Evolutionary conservation across 2,797 vertebrate genomes (phyloP), one percentile per base, ranked within the genome.

Genomic region (Typhlichthys eigenmanni): DNA sequence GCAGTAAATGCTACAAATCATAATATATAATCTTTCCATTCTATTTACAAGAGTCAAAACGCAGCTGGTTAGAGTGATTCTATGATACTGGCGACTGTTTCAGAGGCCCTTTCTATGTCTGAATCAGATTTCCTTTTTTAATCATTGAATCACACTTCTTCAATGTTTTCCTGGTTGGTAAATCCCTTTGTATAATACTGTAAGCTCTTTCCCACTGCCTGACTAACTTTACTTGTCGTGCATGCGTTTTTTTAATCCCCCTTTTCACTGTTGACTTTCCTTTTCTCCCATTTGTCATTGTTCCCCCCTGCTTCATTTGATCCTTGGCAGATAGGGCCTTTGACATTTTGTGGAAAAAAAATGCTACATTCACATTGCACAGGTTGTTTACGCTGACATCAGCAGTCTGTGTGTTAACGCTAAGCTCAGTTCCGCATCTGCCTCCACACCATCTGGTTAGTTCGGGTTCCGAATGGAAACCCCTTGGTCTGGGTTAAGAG

Each of bases 341-440:
- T 78, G 78, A 86, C 88, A 80, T 78, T 86, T 85, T 69, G 81
- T 84, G 82, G 74, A 71, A 78, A 86, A 88, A 82, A 82, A 83
- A 81, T 88, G 88, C 86, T 90, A 88, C 89, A 91, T 95, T 96
- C 94, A 95, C 94, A 95, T 95, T 95, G 95, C 91, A 92, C 87
- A 92, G 95, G 92, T 95, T 93, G 91, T 92, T 89, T 85, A 88
- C 90, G 91, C 83, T 81, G 92, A 91, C 88, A 81, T 89, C 77
- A 85, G 73, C 85, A 86, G 82, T 90, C 83, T 87, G 85, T 88
- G 76, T 90, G 87, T 80, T 73, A 68, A 71, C 66, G 75, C 73
- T 66, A 59, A 55, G 55, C 64, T 81, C 76, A 58, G 68, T 69
- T 79, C 80, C 74, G 72, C 68, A 12, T 78, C 66, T 77, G 68